These are phyloP conservation scores for Pempheris klunzingeri DNA, from an alignment of 2,797 vertebrate species.

Conservation along the genomic window DNA sequence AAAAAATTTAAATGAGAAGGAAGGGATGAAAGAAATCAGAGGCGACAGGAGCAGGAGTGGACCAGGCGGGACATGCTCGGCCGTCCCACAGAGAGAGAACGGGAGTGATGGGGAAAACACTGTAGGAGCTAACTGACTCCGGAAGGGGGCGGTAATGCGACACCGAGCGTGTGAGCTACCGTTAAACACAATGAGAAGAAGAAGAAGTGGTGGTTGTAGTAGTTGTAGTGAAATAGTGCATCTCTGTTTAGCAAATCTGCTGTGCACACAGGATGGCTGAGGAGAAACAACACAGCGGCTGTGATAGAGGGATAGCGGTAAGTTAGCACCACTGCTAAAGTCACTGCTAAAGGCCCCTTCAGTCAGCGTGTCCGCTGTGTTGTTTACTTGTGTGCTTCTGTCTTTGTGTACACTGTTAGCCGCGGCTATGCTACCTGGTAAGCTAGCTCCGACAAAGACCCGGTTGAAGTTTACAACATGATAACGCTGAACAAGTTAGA, in stretches of 20 bases:
- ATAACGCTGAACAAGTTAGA: neutral
- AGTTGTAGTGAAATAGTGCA: neutral
- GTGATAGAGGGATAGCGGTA: conserved; percentile 14
- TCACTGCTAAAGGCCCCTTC: neutral
- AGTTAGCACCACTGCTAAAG: neutral
- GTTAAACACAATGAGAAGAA: neutral
- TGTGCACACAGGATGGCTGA: conserved; percentile 13
- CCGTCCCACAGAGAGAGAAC: no score
- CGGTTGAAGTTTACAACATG: conserved; percentile 3
- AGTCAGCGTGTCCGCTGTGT: neutral
- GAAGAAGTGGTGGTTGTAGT: neutral
- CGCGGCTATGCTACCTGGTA: conserved; percentile 40
- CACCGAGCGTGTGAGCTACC: neutral
- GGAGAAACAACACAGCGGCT: neutral
- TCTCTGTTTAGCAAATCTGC: neutral
- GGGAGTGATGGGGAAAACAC: no score
- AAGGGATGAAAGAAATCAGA: no score
- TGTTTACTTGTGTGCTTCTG: neutral
- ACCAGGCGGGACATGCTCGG: no score
- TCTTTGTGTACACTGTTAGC: conserved; percentile 27
- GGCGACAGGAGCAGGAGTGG: no score
- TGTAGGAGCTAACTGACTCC: no score
- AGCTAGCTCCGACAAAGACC: conserved; percentile 51
- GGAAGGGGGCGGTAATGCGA: no score
- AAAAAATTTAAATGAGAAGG: no score